Evolutionary conservation across 2,797 vertebrate species (phyloP).

Genomic region (Intellagama lesueurii): DNA sequence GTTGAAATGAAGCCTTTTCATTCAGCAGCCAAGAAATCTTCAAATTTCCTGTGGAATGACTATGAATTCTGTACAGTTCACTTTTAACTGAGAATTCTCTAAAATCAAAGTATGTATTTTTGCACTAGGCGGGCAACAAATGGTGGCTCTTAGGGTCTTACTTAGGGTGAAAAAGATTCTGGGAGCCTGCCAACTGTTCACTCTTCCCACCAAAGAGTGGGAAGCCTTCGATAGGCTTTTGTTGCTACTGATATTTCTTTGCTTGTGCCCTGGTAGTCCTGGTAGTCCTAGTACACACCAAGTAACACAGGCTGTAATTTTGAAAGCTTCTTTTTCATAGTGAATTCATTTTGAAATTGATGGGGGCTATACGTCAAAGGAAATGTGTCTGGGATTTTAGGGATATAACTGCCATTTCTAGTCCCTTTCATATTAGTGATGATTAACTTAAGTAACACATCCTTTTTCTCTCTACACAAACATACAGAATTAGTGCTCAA

Average conservation of each 20-base stretch:
- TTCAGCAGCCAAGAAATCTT: too few relatives aligned
- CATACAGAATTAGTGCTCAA: conserved; percentile 89
- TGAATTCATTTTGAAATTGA: not conserved
- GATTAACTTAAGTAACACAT: not conserved
- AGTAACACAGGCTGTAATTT: not conserved
- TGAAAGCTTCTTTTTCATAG: not conserved
- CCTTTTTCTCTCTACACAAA: not conserved
- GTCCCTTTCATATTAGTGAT: not conserved
- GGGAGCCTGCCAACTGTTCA: not conserved
- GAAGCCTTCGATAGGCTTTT: too few relatives aligned
- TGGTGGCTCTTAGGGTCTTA: not conserved
- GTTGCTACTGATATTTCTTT: not conserved
- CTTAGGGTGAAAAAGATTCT: not conserved
- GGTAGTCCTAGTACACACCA: not conserved
- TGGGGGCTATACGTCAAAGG: not conserved
- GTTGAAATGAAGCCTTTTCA: too few relatives aligned
- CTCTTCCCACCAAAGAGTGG: too few relatives aligned
- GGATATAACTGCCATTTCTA: not conserved
- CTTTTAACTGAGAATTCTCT: too few relatives aligned
- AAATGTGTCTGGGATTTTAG: not conserved
- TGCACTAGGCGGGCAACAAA: not conserved
- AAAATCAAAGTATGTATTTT: too few relatives aligned
- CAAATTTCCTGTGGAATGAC: too few relatives aligned
- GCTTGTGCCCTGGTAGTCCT: not conserved
- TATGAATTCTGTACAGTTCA: too few relatives aligned